phyloP scores from a whole-genome alignment of 2,888 invertebrate species.

The Spodoptera picta region DNA sequence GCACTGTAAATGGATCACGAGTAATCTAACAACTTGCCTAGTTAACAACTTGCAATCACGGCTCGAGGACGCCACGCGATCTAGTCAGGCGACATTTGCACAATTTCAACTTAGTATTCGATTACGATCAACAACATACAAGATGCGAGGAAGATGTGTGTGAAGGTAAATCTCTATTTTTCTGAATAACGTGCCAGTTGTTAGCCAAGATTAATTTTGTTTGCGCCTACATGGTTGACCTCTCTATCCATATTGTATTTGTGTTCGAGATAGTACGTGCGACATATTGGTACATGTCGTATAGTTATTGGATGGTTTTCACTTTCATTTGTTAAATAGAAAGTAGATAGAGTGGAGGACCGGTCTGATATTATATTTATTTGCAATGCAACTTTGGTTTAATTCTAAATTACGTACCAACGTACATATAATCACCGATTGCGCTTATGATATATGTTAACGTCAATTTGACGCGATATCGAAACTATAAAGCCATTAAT shows the following conservation, averaged over 20 bases:
- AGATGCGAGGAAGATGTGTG: no score
- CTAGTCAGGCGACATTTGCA: slow-evolving; percentile 44
- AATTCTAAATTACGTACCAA: no score
- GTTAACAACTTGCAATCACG: slow-evolving; percentile 63
- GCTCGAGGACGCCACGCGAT: slow-evolving; percentile 56
- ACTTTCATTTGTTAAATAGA: slow-evolving; percentile 48
- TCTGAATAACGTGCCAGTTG: not conserved
- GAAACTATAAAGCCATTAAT: slow-evolving; percentile 48
- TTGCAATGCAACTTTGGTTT: no score
- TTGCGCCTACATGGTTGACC: not conserved
- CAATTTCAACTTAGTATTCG: slow-evolving; percentile 39
- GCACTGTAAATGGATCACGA: slow-evolving; percentile 57
- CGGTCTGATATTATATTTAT: slow-evolving; percentile 8
- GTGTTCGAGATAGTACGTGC: not conserved
- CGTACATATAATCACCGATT: slow-evolving; percentile 22
- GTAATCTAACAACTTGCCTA: slow-evolving; percentile 59
- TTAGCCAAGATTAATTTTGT: slow-evolving; percentile 4
- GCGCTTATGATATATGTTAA: slow-evolving; percentile 19
- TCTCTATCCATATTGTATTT: not conserved
- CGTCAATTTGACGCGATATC: slow-evolving; percentile 37
- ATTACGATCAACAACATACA: slow-evolving; percentile 28
- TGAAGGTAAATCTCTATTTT: no score
- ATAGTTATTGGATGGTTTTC: slow-evolving; percentile 30
- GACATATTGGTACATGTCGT: slow-evolving; percentile 1
- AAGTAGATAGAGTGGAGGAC: slow-evolving; percentile 27